Percentiles rank a stretch among this genome's conserved stretches.
Evolutionary conservation across 1,140 invertebrate species (phyloP).

Genomic region (Muscidifurax raptorellus): DNA sequence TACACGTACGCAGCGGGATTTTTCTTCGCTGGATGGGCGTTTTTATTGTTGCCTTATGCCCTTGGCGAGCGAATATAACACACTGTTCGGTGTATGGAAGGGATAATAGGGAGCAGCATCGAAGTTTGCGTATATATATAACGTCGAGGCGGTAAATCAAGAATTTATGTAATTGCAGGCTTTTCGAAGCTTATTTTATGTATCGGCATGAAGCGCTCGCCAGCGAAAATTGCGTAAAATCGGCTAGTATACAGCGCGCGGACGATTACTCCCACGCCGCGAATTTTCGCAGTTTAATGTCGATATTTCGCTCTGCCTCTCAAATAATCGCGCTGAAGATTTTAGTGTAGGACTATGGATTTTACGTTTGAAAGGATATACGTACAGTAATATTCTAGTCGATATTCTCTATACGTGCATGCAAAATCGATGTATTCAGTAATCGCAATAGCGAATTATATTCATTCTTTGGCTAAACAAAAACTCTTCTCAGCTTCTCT

Average conservation of each 20-base stretch:
- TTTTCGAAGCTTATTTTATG: neutral
- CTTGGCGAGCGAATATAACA: neutral
- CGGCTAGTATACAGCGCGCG: neutral
- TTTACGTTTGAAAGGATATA: neutral
- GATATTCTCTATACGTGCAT: too few relatives aligned
- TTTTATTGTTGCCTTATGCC: neutral
- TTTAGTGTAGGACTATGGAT: neutral
- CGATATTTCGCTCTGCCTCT: too few relatives aligned
- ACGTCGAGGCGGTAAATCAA: constrained; percentile 8
- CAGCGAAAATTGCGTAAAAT: constrained; percentile 42
- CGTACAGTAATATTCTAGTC: neutral
- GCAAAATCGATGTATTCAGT: too few relatives aligned
- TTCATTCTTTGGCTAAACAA: too few relatives aligned
- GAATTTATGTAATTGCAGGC: constrained; percentile 7
- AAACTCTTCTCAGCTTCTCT: too few relatives aligned
- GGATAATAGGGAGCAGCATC: constrained; percentile 5
- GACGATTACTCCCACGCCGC: constrained; percentile 20
- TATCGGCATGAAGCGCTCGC: neutral
- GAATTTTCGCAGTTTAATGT: neutral
- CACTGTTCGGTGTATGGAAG: neutral
- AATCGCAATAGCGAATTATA: too few relatives aligned
- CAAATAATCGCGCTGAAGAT: neutral
- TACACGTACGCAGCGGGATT: neutral
- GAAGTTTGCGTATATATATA: neutral
- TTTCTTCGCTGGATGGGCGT: neutral